phyloP scores from a whole-genome alignment of 2,113 vertebrate species.

The Candoia aspera region DNA sequence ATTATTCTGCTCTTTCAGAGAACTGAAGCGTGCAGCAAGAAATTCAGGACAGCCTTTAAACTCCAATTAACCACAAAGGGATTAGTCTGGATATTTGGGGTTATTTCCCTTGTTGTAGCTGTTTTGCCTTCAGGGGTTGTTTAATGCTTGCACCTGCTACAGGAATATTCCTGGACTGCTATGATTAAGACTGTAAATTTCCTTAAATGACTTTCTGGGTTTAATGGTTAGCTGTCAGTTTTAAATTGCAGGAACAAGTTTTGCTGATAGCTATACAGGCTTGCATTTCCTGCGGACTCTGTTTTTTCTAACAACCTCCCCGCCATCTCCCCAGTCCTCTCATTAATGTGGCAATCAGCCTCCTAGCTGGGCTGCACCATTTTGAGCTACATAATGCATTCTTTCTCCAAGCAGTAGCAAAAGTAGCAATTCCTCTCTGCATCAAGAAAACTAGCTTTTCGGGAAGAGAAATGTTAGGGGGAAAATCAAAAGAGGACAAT shows the following conservation, averaged over 20 bases:
- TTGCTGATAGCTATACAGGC: background rate
- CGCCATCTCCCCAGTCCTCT: background rate
- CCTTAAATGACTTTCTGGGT: background rate
- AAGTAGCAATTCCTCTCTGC: background rate
- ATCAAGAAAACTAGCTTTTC: background rate
- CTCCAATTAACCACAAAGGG: background rate
- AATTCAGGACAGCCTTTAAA: background rate
- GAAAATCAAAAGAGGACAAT: background rate
- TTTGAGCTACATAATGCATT: background rate
- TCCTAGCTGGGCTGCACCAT: background rate
- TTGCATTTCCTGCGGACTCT: background rate
- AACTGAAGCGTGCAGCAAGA: background rate
- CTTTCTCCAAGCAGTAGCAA: background rate
- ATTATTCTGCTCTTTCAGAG: background rate
- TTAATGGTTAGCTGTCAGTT: conserved; percentile 2
- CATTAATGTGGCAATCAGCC: background rate
- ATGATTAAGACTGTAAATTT: background rate
- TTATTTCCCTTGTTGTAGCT: background rate
- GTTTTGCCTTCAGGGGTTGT: background rate
- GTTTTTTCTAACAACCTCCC: background rate
- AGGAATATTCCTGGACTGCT: background rate
- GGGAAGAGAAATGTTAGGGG: background rate
- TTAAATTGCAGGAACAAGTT: background rate
- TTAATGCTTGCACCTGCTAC: background rate
- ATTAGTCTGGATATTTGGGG: background rate